Conservation (phyloP, 92 coral and sea anemone species). For the Isaurus tuberculatus region DNA sequence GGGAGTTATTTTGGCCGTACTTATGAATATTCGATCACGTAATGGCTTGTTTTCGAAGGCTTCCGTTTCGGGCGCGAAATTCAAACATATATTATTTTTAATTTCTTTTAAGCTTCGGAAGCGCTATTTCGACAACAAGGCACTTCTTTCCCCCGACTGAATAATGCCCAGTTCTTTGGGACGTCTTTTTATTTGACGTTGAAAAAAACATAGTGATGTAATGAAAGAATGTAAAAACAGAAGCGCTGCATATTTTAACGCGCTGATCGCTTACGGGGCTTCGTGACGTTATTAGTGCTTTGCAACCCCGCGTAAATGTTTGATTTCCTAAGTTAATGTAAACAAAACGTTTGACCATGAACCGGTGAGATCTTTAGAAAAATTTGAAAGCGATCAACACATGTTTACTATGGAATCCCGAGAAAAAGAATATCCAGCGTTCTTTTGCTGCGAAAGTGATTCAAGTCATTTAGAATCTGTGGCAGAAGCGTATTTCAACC, state of each 20-base stretch:
- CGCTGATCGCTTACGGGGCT: slow-evolving; percentile 16
- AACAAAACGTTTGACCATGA: slow-evolving; percentile 26
- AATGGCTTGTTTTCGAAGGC: slow-evolving; percentile 11
- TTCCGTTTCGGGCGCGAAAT: slow-evolving; percentile 28
- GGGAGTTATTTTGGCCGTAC: background rate
- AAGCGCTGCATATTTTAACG: slow-evolving; percentile 17
- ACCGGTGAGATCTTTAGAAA: slow-evolving; percentile 32
- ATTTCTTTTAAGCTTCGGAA: slow-evolving; percentile 30
- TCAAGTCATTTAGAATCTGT: slow-evolving; percentile 44
- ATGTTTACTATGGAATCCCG: slow-evolving; percentile 37
- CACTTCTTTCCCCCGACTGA: slow-evolving; percentile 21
- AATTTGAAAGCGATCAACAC: slow-evolving; percentile 30
- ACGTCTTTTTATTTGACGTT: slow-evolving; percentile 28
- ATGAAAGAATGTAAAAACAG: slow-evolving; percentile 6
- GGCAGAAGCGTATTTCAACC: slow-evolving; percentile 49
- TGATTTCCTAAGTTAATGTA: slow-evolving; percentile 19
- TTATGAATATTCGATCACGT: slow-evolving; percentile 26
- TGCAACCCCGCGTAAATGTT: slow-evolving; percentile 15
- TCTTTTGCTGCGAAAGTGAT: slow-evolving; percentile 39
- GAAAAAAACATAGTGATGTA: slow-evolving; percentile 27
- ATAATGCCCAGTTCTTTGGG: slow-evolving; percentile 15
- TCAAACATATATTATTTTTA: slow-evolving; percentile 10
- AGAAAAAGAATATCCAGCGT: slow-evolving; percentile 37
- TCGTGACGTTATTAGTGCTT: slow-evolving; percentile 12
- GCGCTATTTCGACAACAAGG: slow-evolving; percentile 25